Conservation (phyloP, 2,797 vertebrate species). For the Artibeus jamaicensis region DNA sequence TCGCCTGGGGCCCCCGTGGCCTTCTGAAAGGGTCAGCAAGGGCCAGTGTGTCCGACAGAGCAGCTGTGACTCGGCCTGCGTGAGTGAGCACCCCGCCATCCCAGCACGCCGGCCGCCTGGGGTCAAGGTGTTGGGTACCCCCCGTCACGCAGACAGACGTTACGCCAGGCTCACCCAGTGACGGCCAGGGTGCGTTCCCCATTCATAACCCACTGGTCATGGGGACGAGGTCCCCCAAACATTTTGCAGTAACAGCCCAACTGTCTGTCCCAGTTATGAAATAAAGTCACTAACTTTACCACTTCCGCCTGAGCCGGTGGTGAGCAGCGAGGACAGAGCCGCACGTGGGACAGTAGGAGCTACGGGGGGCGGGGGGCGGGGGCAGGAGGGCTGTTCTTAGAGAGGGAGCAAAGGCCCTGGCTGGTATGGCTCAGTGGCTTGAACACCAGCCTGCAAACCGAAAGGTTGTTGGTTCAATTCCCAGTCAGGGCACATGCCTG, state of each 20-base stretch:
- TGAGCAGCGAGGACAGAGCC: neutral
- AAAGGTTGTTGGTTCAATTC: too few relatives aligned
- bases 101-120: fast-evolving
- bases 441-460: too few relatives aligned
- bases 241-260: neutral
- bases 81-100: too few relatives aligned
- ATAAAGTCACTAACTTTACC: neutral
- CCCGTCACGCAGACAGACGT: fast-evolving
- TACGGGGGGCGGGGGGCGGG: fast-evolving
- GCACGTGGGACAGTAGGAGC: too few relatives aligned
- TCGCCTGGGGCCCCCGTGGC: neutral
- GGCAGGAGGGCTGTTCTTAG: neutral
- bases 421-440: too few relatives aligned
- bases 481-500: too few relatives aligned
- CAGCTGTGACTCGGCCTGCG: fast-evolving
- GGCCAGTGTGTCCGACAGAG: neutral
- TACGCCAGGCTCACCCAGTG: neutral
- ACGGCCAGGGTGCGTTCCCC: neutral
- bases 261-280: neutral
- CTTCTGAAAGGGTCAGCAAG: neutral
- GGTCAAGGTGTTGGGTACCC: fast-evolving
- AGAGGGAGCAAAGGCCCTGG: too few relatives aligned
- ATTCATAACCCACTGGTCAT: neutral
- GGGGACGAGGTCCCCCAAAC: too few relatives aligned
- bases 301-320: neutral